phyloP scores from a whole-genome alignment of 2,888 invertebrate species.

The Cephus sareptanus region DNA sequence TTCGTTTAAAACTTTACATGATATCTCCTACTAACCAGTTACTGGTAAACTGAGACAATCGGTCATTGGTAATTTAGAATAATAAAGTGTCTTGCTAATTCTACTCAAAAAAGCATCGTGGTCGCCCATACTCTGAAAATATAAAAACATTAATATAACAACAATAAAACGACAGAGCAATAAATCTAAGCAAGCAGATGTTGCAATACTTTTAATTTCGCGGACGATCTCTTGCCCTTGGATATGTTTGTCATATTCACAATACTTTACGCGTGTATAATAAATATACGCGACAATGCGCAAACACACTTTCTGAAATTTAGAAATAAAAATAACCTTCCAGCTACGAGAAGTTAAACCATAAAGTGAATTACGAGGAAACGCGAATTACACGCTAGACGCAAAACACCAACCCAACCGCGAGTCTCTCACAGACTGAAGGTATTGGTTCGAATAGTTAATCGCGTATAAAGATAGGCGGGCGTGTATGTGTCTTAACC shows the following conservation, averaged over 20 bases:
- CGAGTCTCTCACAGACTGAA: background rate
- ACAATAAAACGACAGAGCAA: background rate
- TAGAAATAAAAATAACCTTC: background rate
- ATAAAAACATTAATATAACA: background rate
- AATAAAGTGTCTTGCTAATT: conserved; percentile 90
- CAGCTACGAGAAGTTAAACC: conserved; percentile 11
- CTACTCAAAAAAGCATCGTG: conserved; percentile 84
- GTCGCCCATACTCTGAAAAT: conserved; percentile 73
- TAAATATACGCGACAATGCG: background rate
- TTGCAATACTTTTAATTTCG: conserved; percentile 69
- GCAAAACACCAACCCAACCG: background rate
- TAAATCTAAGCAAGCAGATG: conserved; percentile 21
- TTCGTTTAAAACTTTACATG: background rate
- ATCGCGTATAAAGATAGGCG: background rate
- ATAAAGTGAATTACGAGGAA: background rate
- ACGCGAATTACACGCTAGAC: background rate
- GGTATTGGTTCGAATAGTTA: background rate
- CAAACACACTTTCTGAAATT: background rate
- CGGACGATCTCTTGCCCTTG: conserved; percentile 69
- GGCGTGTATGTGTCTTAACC: background rate
- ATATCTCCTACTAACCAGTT: conserved; percentile 73
- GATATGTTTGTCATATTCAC: conserved; percentile 69
- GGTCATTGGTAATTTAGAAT: conserved; percentile 80
- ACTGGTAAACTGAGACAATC: conserved; percentile 82
- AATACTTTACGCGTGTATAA: background rate